Base-by-base conservation (phyloP, 2,888 invertebrate species). In the Hirtodrosophila trivittata region DNA sequence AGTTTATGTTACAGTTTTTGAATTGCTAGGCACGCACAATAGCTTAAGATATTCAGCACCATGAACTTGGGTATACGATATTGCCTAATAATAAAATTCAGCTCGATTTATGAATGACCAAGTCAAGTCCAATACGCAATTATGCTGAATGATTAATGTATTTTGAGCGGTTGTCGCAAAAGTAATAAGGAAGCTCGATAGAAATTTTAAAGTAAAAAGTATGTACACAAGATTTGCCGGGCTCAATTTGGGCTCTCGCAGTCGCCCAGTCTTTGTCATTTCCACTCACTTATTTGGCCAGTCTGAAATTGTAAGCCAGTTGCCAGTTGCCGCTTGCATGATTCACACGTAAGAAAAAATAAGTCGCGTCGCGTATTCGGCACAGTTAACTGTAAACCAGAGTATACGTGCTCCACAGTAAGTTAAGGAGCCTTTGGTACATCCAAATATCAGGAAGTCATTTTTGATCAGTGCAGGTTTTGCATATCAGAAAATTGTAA, bases 61-160 rank as follows among this genome's bases (percentile, higher is more conserved):
- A 60, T 78, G 74, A 76, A 81, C 75, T 77, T 77, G 77, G 68
- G 33, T 47, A n/a, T n/a, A n/a, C n/a, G n/a, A n/a, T n/a, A n/a
- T 66, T 63, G 58, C 16, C 66, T 51, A 52, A 71, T 80, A 56
- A 66, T 80, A 56, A 65, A 52, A 83, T 80, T 75, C 66, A 49
- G 72, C 49, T 77, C 68, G 66, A 32, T 57, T 62, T 28, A 45
- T 54, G 26, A 18, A 56, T 51, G 28, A 9, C 13, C n/a, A 13
- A 13, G 7, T 38, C 6, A 14, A 39, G 41, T 21, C 12, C 9
- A 33, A 30, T 52, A 13, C 35, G 38, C 50, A 41, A 45, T 63
- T n/a, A n/a, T n/a, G n/a, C n/a, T n/a, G n/a, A 41, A 32, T 33
- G 45, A 13, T 37, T 47, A 9, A 52, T 43, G 12, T 1, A 16